phyloP scores from a whole-genome alignment of 2,113 vertebrate genomes.

The human (Homo sapiens) region DNA sequence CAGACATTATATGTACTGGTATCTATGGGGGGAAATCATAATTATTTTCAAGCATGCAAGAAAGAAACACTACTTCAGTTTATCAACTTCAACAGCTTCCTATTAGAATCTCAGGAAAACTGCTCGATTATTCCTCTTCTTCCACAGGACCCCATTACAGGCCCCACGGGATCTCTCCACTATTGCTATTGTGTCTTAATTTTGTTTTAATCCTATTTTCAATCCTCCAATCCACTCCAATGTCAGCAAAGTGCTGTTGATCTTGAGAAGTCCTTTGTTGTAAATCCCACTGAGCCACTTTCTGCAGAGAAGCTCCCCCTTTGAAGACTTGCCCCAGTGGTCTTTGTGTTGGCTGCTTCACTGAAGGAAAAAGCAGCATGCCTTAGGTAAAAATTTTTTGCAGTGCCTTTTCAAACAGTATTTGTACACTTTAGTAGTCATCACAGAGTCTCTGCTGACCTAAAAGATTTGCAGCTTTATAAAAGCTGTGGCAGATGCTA shows the following conservation, averaged over 20 bases:
- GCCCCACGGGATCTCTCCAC: background rate
- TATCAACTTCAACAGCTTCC: background rate
- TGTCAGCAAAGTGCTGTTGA: slow-evolving; percentile 69
- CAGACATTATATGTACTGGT: background rate
- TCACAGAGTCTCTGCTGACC: background rate
- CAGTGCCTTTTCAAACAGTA: slow-evolving; percentile 48
- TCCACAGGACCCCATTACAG: slow-evolving; percentile 55
- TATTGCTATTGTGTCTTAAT: slow-evolving; percentile 68
- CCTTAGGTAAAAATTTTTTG: slow-evolving; percentile 65
- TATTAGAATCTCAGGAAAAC: background rate
- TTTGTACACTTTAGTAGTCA: slow-evolving; percentile 48
- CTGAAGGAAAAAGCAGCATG: slow-evolving; percentile 49
- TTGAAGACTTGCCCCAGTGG: slow-evolving; percentile 68
- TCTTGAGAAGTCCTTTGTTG: slow-evolving; percentile 74
- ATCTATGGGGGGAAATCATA: background rate
- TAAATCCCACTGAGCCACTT: slow-evolving; percentile 56
- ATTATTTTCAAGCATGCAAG: slow-evolving; percentile 8
- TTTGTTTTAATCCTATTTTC: slow-evolving; percentile 68
- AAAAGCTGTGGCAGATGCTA: slow-evolving; percentile 10
- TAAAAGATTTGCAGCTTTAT: slow-evolving; percentile 11
- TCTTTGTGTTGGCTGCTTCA: background rate
- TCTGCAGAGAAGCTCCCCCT: slow-evolving; percentile 54
- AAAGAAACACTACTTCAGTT: background rate
- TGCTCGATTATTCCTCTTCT: background rate
- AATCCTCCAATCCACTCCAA: slow-evolving; percentile 56